A percentile compares a stretch with the other conserved stretches of the same genome.
Evolutionary conservation across 2,797 vertebrate genomes (phyloP).

Genomic region (Malacoctenus gilli): DNA sequence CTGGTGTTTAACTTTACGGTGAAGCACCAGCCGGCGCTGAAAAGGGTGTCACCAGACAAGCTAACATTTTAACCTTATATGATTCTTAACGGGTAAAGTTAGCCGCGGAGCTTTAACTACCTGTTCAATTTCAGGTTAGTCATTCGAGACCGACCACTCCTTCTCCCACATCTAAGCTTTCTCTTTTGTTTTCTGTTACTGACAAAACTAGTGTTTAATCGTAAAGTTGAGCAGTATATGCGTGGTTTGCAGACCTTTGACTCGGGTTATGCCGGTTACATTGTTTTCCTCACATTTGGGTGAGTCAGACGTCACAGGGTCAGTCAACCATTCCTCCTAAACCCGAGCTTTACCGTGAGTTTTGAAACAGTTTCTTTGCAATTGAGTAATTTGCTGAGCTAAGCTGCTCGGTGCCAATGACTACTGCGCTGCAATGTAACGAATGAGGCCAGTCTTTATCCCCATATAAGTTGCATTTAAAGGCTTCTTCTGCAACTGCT

Average conservation of each 20-base stretch:
- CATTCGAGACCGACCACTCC: too few species aligned
- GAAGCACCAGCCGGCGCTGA: neutral
- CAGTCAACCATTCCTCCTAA: neutral
- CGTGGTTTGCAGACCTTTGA: constrained; percentile 40
- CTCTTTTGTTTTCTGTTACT: too few species aligned
- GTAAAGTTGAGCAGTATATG: neutral
- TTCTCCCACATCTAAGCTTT: too few species aligned
- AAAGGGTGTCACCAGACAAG: constrained; percentile 12
- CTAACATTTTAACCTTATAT: constrained; percentile 7
- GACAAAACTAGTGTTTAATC: neutral
- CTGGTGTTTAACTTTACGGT: neutral
- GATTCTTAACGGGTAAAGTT: constrained; percentile 32
- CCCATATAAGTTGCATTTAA: neutral
- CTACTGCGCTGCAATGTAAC: neutral
- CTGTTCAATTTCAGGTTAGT: too few species aligned
- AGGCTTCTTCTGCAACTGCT: neutral
- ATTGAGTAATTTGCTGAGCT: neutral
- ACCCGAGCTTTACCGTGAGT: neutral
- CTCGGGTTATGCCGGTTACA: neutral
- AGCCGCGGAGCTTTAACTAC: constrained; percentile 27
- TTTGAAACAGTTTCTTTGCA: neutral
- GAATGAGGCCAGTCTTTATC: neutral
- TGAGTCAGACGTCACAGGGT: constrained; percentile 35
- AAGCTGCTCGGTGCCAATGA: too few species aligned
- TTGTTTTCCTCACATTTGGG: constrained; percentile 27